Base-by-base conservation (phyloP, 2,113 vertebrate genomes). In the Gila orcuttii region DNA sequence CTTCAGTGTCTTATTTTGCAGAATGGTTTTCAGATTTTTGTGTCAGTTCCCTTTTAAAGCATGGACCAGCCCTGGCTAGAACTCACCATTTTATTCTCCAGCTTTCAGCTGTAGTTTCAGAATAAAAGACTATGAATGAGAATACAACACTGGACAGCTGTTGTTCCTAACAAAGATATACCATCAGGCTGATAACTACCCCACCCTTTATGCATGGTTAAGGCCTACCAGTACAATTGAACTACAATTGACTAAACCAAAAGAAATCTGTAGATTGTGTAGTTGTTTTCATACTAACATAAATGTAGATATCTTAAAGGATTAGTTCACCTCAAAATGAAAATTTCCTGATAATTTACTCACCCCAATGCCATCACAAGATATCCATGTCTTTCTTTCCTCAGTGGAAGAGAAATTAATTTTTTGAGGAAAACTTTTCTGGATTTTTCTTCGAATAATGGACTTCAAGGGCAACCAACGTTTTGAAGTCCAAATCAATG, bases 1-100 rank as follows among this genome's bases (percentile, higher is more conserved):
- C 4, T 76, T 47, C 73, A 28, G 33, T n/a, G 28, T 57, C 4
- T 59, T 78, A 52, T 31, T 76, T 31, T 76, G 25, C 28, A 31
- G 31, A 52, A 78, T 78, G 28, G 19, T 36, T 78, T 76, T 52
- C 12, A 47, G 45, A 50, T 50, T 77, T 88, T 83, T 85, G 84
- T 86, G 13, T 69, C 36, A 17, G 64, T 15, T 42, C n/a, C 13
- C 23, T 28, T 28, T 66, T 25, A 86, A 71, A 86, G 80, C 50
- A 66, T 73, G 39, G 79, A 82, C 87, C n/a, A 64, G 6, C 19
- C 55, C 6, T 21, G n/a, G 80, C 86, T 36, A 68, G 33, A 85
- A 82, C 21, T 31, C 52, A 60, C 75, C 19, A 5, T 66, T 82
- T 64, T 15, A 47, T 33, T 19, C 62, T 78, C 17, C 28, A 59